These are phyloP conservation scores for Zaprionus nigranus DNA, from an alignment of 1,140 invertebrate genomes.

Conservation along the genomic window DNA sequence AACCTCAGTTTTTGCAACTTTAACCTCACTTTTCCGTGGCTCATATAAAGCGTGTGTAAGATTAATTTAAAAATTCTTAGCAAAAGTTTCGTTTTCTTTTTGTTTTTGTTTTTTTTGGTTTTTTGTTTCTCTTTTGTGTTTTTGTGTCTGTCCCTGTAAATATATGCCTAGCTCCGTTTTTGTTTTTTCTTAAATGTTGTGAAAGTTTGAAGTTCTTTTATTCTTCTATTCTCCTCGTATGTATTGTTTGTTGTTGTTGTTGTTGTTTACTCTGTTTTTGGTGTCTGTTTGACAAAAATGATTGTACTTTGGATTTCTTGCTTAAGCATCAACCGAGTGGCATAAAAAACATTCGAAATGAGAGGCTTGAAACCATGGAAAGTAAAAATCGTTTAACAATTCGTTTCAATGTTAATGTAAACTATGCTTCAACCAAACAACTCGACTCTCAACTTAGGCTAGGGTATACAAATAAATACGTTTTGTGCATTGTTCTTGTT, in stretches of 20 bases:
- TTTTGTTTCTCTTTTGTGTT: slow-evolving; percentile 3
- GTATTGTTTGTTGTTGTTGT: slow-evolving; percentile 12
- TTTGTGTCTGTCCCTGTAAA: slow-evolving; percentile 69
- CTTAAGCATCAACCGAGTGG: slow-evolving; percentile 73
- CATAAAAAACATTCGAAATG: slow-evolving; percentile 59
- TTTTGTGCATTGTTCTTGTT: slow-evolving; percentile 58
- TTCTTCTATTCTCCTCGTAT: neutral
- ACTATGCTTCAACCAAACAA: slow-evolving; percentile 23
- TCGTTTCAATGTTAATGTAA: slow-evolving; percentile 27
- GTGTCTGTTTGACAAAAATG: slow-evolving; percentile 82
- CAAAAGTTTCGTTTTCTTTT: slow-evolving; percentile 62
- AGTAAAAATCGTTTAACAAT: slow-evolving; percentile 51
- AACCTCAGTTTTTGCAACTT: neutral
- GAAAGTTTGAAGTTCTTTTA: slow-evolving; percentile 12
- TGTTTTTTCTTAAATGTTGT: slow-evolving; percentile 15
- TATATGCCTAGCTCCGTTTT: slow-evolving; percentile 48
- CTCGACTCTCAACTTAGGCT: slow-evolving; percentile 65
- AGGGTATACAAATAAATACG: slow-evolving; percentile 64
- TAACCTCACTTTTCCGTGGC: slow-evolving; percentile 28
- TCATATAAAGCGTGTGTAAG: slow-evolving; percentile 64
- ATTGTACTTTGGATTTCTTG: slow-evolving; percentile 80
- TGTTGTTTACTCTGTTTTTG: slow-evolving; percentile 39
- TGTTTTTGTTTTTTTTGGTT: slow-evolving; percentile 20
- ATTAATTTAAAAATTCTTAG: slow-evolving; percentile 69
- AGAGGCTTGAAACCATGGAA: slow-evolving; percentile 74